Base-by-base conservation (phyloP, 2,888 invertebrate genomes). In the Tenodera sinensis region DNA sequence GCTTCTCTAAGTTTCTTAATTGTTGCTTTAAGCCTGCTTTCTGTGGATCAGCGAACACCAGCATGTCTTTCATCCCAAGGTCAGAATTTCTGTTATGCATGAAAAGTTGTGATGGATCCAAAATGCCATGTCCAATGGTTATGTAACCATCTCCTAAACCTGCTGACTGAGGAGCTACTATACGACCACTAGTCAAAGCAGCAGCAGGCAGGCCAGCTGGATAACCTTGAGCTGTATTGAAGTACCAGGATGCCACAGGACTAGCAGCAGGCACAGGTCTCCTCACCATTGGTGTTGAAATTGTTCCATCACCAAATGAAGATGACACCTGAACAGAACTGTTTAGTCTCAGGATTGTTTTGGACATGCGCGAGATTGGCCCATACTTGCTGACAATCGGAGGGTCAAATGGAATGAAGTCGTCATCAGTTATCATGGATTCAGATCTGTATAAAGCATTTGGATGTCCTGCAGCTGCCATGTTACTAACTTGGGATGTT, bases 321-420 rank as follows among this genome's bases (percentile, higher is more conserved):
- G 92, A 91, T n/a, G 92, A 91, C 54, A 90, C 91, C 88, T 91
- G 91, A 42, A 91, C 91, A 15, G 91, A 90, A 88, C 89, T 90
- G 90, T 85, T 91, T 88, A 88, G 92, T 90, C 90, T 91, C 89
- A 88, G 91, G 88, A 90, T 91, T 85, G 81, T 91, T 90, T 90
- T 91, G 85, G 89, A 91, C 90, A 91, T 91, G 83, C 95, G 93
- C 1, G 96, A 96, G 91, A 96, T 96, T 1, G 96, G 96, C 4
- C 96, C 96, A 92, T 95, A 96, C 93, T 96, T 96, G 91, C 95
- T 96, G 28, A 95, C 95, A 34, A 95, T 93, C 1, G 96, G 95
- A 71, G 95, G 94, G 92, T 96, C 96, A 92, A 96, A 96, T 12
- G 96, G 96, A 89, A 96, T 95, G 92, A 96, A 95, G 91, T 95